These are phyloP conservation scores for Cochlearius cochlearius DNA, from an alignment of 2,113 vertebrate species.

Conservation along the genomic window DNA sequence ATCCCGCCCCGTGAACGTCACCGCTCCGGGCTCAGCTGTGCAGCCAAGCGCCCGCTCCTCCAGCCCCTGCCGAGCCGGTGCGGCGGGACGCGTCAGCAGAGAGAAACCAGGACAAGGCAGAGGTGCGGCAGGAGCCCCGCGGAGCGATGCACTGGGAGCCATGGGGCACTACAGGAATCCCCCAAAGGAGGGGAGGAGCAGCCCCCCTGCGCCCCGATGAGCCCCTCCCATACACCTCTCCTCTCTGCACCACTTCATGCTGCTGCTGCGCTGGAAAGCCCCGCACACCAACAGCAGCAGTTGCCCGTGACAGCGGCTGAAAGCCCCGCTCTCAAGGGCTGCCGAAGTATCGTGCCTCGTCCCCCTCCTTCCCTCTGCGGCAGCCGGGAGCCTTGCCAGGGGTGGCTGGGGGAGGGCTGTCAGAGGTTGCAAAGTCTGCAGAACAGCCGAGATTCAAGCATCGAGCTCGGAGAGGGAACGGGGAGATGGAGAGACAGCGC, in stretches of 20 bases:
- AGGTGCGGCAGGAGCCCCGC: not conserved
- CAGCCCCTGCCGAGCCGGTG: rapidly evolving
- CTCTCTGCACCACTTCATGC: not conserved
- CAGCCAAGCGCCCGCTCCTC: rapidly evolving
- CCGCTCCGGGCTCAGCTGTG: rapidly evolving
- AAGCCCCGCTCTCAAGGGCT: rapidly evolving
- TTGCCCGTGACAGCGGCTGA: not conserved
- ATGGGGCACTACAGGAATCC: rapidly evolving
- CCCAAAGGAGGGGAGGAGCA: not conserved
- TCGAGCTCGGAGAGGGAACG: rapidly evolving
- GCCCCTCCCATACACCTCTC: not conserved
- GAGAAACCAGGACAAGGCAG: not conserved
- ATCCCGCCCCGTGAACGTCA: rapidly evolving
- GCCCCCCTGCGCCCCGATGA: rapidly evolving
- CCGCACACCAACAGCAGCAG: not conserved
- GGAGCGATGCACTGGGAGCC: rapidly evolving
- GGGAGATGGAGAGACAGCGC: not conserved
- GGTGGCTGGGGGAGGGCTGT: not conserved
- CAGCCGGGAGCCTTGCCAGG: not conserved
- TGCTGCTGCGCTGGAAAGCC: not conserved
- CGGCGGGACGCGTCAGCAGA: rapidly evolving
- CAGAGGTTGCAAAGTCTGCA: not conserved
- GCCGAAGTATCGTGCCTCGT: rapidly evolving
- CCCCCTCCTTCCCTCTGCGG: not conserved
- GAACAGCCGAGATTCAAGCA: not conserved